phyloP scores from a whole-genome alignment of 2,113 vertebrate species.

The Tupaia chinensis region DNA sequence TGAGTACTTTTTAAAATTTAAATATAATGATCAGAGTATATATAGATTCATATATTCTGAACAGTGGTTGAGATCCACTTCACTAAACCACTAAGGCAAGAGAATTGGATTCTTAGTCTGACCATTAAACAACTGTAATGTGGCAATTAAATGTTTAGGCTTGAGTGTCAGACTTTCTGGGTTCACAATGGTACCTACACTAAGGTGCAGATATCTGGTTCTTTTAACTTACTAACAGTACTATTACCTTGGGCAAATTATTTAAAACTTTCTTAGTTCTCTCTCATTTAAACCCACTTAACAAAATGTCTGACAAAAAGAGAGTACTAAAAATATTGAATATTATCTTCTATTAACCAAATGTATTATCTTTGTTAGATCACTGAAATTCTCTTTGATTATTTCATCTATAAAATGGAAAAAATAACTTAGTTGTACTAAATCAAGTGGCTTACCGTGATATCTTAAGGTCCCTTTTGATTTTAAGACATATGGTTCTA shows the following conservation, averaged over 20 bases:
- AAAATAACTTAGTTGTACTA: background rate
- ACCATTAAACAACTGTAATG: conserved; percentile 33
- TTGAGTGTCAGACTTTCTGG: conserved; percentile 16
- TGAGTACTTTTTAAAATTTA: conserved; percentile 32
- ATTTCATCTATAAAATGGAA: conserved; percentile 46
- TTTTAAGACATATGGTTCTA: background rate
- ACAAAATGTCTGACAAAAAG: background rate
- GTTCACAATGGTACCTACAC: background rate
- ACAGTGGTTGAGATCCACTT: conserved; percentile 11
- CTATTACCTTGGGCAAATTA: conserved; percentile 6
- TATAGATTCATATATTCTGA: background rate
- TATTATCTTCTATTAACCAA: conserved; percentile 29
- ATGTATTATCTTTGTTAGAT: conserved; percentile 1
- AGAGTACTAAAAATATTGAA: conserved; percentile 29
- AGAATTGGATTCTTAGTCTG: conserved; percentile 25
- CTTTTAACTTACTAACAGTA: background rate
- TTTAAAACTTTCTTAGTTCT: conserved; percentile 17
- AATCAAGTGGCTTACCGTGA: background rate
- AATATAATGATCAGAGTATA: conserved; percentile 20
- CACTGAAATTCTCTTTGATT: background rate
- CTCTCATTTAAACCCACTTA: conserved; percentile 36
- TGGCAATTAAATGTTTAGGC: conserved; percentile 15
- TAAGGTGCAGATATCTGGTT: background rate
- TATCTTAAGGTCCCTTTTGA: background rate
- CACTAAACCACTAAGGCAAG: conserved; percentile 17